phyloP scores from a whole-genome alignment of 1,140 invertebrate species.

The Apis dorsata region DNA sequence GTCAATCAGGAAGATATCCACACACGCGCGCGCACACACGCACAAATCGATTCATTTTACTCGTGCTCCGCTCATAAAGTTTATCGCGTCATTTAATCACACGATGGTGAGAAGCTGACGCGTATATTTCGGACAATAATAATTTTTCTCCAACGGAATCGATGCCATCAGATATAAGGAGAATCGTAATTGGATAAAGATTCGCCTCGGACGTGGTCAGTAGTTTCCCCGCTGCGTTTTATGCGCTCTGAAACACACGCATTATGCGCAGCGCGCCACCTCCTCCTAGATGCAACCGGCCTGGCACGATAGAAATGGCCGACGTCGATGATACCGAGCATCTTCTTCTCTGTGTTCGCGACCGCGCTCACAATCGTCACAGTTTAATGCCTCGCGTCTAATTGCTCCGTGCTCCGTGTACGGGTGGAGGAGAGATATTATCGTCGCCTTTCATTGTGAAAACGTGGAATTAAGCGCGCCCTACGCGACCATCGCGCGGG shows the following conservation, averaged over 20 bases:
- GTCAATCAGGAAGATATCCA: too few species aligned
- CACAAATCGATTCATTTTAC: too few species aligned
- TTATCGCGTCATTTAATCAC: neutral
- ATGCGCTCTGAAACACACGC: slow-evolving; percentile 79
- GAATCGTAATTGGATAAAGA: neutral
- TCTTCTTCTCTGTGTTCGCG: slow-evolving; percentile 23
- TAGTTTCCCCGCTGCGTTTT: slow-evolving; percentile 73
- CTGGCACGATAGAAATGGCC: slow-evolving; percentile 44
- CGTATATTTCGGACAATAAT: neutral
- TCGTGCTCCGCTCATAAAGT: too few species aligned
- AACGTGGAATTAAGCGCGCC: slow-evolving; percentile 69
- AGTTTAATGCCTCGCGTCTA: slow-evolving; percentile 64
- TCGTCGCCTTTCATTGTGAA: slow-evolving; percentile 71
- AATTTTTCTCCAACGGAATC: neutral
- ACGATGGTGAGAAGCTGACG: neutral
- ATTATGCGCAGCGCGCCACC: slow-evolving; percentile 71
- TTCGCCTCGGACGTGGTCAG: slow-evolving; percentile 63
- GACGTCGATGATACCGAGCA: neutral
- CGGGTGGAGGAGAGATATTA: slow-evolving; percentile 62
- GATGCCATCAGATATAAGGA: neutral
- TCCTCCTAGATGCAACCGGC: slow-evolving; percentile 54
- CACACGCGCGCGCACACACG: too few species aligned
- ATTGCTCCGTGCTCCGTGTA: slow-evolving; percentile 60
- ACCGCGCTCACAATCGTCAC: slow-evolving; percentile 10
- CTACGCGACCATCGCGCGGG: slow-evolving; percentile 27